Base-by-base conservation (phyloP, 2,888 invertebrate genomes). In the Clunio marinus region DNA sequence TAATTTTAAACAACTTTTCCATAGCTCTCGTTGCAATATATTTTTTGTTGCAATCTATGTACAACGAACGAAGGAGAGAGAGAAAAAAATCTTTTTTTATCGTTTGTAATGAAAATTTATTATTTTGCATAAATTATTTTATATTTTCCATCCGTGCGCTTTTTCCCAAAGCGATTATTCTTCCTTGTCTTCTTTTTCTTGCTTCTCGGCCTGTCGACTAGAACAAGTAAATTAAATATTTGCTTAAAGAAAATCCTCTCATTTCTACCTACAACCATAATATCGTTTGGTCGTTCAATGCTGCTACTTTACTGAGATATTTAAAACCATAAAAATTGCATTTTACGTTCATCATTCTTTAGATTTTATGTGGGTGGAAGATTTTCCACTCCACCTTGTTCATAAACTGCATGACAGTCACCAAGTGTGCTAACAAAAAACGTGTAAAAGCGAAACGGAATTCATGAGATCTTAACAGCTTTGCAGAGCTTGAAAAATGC, bases 51-150 rank as follows among this genome's bases (percentile, higher is more conserved):
- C 10, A 41, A 41, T 41, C n/a, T 41, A n/a, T 41, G 41, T n/a
- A 41, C 41, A 41, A 5, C 10, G n/a, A 10, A n/a, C 2, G 15
- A 41, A 15, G n/a, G 41, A 41, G 15, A 10, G n/a, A n/a, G 10
- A 41, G 41, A 45, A 51, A 60, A 32, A 58, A 15, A 63, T 32
- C 41, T 41, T 41, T n/a, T n/a, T 41, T n/a, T 41, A 41, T 41
- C 22, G 35, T 62, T 69, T 45, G 58, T 68, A 67, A 68, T 69
- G 58, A 62, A 25, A 67, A 25, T 55, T 60, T 60, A 60, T 60
- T 60, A 60, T 60, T 60, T 28, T 60, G 41, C 60, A 60, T 60
- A 60, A 60, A 60, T 60, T 60, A 60, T 60, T 60, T 22, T 37
- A 60, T 37, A 37, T 20, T 13, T 17, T 59, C 32, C 17, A 7